Conservation (phyloP, 2,888 invertebrate species). For the Griposia aprilina region DNA sequence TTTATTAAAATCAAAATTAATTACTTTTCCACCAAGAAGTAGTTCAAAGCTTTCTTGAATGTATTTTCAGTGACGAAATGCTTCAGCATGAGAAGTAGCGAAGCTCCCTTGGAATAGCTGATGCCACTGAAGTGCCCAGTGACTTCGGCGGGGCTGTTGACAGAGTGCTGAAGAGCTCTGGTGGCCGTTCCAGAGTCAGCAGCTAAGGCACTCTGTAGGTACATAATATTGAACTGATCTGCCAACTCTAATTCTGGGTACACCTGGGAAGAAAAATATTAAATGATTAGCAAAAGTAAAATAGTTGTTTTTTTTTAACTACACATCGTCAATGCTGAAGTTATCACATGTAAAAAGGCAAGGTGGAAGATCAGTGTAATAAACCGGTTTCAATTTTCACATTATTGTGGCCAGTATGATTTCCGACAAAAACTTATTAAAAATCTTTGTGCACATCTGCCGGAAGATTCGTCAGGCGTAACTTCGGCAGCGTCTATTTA, state of each 20-base stretch:
- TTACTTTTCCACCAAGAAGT: slow-evolving; percentile 89
- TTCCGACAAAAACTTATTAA: not conserved
- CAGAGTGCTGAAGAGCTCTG: slow-evolving; percentile 91
- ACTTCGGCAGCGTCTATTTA: not conserved
- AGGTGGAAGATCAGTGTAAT: not conserved
- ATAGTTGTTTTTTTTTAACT: not conserved
- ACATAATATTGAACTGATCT: slow-evolving; percentile 93
- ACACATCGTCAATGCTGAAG: not conserved
- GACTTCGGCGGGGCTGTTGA: slow-evolving; percentile 91
- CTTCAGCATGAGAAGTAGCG: slow-evolving; percentile 92
- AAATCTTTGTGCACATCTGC: not conserved
- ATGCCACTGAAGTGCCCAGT: slow-evolving; percentile 92
- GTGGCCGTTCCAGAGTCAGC: slow-evolving; percentile 80
- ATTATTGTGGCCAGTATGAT: not conserved
- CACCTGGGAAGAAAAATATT: slow-evolving; percentile 70
- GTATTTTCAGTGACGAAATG: slow-evolving; percentile 89
- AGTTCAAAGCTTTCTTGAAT: slow-evolving; percentile 90
- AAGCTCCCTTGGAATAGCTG: slow-evolving; percentile 93
- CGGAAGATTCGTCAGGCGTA: not conserved
- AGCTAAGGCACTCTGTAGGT: slow-evolving; percentile 92
- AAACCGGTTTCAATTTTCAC: not conserved
- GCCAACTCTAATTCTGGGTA: slow-evolving; percentile 89
- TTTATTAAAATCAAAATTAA: slow-evolving; percentile 21
- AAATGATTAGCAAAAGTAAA: not conserved
- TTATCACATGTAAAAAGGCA: not conserved